These are phyloP conservation scores for Mallotus villosus DNA, from an alignment of 2,797 vertebrate genomes.

Conservation along the genomic window DNA sequence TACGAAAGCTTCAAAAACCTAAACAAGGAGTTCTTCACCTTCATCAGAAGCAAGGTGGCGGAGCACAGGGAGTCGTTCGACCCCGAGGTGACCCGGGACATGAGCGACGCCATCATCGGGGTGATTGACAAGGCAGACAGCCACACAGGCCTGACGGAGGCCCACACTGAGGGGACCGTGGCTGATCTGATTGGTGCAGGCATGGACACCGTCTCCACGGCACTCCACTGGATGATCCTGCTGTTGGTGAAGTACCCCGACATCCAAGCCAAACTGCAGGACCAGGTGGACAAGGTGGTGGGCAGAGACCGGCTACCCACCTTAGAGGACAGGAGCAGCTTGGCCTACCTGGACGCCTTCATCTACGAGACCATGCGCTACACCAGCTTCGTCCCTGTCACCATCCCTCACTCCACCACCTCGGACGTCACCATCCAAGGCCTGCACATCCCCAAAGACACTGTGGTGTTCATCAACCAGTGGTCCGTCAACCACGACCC, in stretches of 20 bases:
- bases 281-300: slow-evolving; percentile 73
- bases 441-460: slow-evolving; percentile 78
- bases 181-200: slow-evolving; percentile 80
- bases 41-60: slow-evolving; percentile 72
- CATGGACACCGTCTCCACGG: slow-evolving; percentile 77
- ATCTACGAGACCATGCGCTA: slow-evolving; percentile 80
- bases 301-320: slow-evolving; percentile 71
- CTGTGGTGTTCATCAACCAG: slow-evolving; percentile 82
- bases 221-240: slow-evolving; percentile 78
- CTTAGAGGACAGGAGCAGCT: slow-evolving; percentile 58
- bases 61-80: slow-evolving; percentile 74
- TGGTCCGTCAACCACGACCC: slow-evolving; percentile 83
- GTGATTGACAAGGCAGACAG: slow-evolving; percentile 53
- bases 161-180: slow-evolving; percentile 71
- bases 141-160: slow-evolving; percentile 58
- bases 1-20: slow-evolving; percentile 76
- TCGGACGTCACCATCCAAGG: slow-evolving; percentile 72
- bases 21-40: slow-evolving; percentile 76
- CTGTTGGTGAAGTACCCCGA: slow-evolving; percentile 73
- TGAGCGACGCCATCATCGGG: slow-evolving; percentile 77
- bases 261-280: slow-evolving; percentile 72
- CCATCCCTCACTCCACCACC: slow-evolving; percentile 82
- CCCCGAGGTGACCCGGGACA: slow-evolving; percentile 62
- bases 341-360: slow-evolving; percentile 77
- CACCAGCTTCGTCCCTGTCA: slow-evolving; percentile 81